Base-by-base conservation (phyloP, 2,888 invertebrate species). In the Silvanus unidentatus region DNA sequence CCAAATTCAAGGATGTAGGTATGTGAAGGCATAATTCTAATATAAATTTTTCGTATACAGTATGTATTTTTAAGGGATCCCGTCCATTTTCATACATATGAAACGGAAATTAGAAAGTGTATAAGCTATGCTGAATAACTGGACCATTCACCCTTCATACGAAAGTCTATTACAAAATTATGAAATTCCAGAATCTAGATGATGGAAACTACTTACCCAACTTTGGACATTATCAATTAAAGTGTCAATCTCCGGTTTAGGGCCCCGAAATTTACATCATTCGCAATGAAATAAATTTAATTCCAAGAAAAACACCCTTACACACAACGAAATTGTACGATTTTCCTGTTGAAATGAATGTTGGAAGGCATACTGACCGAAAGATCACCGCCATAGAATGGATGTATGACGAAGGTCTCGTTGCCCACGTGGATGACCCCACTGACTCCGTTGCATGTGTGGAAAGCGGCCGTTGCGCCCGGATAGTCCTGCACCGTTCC, bases 391-490 rank as follows among this genome's bases (percentile, higher is more conserved):
- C 95, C 95, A 75, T 92, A 92, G 77, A 97, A 92, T 45, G 98
- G 97, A 75, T 96, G 95, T 60, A 98, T 94, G 66, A 96, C 92
- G 74, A 94, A 97, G 42, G 96, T 97, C 74, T 96, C 96, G 78
- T 98, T 97, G 69, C 94, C 92, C 65, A 95, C 87, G 75, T 97
- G 94, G 64, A 98, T 95, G 64, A 98, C 91, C 13, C 96, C 97
- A 63, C 94, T 92, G 62, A 98, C 90, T 42, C 98, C 98, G 73
- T 94, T 93, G 77, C 98, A 98, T 42, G 97, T 98, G 75, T 95
- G 93, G 76, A 98, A 90, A 59, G 97, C 96, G 15, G 96, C 97
- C 54, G 89, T 89, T 14, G 96, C 95, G 55, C 93, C 94, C 5
- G 95, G 93, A 75, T 95, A 93, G 76, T 95, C 95, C 73, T 92